A percentile compares a stretch with the other conserved stretches of the same genome.
Conservation (phyloP, 2,797 vertebrate species). For the Crocodylus rhombifer region DNA sequence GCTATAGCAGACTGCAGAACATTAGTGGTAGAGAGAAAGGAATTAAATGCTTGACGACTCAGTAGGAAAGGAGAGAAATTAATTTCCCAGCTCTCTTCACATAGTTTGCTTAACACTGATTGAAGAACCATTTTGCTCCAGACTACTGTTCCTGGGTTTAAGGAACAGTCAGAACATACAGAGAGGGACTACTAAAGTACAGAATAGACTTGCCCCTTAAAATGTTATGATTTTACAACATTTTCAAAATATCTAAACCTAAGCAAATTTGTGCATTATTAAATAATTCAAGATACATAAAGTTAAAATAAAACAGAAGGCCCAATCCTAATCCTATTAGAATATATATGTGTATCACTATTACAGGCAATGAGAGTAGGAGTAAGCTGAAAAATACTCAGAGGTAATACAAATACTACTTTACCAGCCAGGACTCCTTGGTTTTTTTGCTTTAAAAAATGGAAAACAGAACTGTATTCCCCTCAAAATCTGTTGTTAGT, state of each 20-base stretch:
- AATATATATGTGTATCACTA: neutral
- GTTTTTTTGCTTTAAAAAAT: rapidly evolving
- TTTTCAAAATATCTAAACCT: neutral
- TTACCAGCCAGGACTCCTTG: neutral
- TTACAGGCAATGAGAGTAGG: rapidly evolving
- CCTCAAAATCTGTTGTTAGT: rapidly evolving
- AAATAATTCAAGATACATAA: neutral
- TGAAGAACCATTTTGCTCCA: too few relatives aligned
- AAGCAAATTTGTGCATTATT: neutral
- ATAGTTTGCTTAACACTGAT: too few relatives aligned
- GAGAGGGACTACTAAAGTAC: too few relatives aligned
- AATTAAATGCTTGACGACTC: too few relatives aligned
- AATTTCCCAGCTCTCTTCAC: too few relatives aligned
- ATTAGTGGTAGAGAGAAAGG: too few relatives aligned
- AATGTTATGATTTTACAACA: neutral
- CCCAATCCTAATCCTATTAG: rapidly evolving
- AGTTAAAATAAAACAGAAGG: neutral
- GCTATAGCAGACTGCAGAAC: too few relatives aligned
- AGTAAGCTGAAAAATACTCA: neutral
- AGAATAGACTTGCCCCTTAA: neutral
- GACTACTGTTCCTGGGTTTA: too few relatives aligned
- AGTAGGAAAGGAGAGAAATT: too few relatives aligned
- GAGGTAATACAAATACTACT: neutral
- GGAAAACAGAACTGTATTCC: rapidly evolving
- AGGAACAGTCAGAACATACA: too few relatives aligned